Percentiles rank a stretch among this genome's conserved stretches.
These are phyloP conservation scores for Dysmachus trigonus DNA, from an alignment of 2,888 invertebrate species.

Conservation along the genomic window DNA sequence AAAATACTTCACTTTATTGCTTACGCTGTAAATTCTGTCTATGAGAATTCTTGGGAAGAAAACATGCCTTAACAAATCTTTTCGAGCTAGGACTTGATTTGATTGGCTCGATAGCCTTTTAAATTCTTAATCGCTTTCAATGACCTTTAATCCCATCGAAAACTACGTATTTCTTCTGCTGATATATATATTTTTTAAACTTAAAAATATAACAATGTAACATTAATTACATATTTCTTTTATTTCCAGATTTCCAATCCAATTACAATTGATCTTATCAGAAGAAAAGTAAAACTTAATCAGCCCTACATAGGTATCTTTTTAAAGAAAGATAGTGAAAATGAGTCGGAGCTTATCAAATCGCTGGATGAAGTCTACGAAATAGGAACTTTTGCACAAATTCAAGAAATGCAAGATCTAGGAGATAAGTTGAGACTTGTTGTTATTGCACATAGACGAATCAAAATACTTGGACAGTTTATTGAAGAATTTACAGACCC, in stretches of 20 bases:
- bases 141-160: no score
- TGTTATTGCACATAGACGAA: constrained; percentile 92
- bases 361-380: constrained; percentile 85
- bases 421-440: constrained; percentile 90
- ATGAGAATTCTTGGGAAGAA: no score
- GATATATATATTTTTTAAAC: no score
- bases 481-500: constrained; percentile 73
- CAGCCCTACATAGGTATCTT: constrained; percentile 98
- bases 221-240: neutral
- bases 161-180: no score
- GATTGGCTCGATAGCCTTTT: no score
- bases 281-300: constrained; percentile 92
- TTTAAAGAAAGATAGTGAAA: constrained; percentile 89
- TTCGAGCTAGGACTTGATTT: no score
- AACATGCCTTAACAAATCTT: no score
- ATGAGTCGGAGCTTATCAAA: constrained; percentile 85
- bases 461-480: constrained; percentile 82
- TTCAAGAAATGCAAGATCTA: constrained; percentile 95
- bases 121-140: no score
- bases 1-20: no score
- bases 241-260: constrained; percentile 81
- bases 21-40: no score
- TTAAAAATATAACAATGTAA: neutral
- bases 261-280: constrained; percentile 84
- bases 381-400: constrained; percentile 97